Base-by-base conservation (phyloP, 64 coral and sea anemone species). In the Actinia equina region DNA sequence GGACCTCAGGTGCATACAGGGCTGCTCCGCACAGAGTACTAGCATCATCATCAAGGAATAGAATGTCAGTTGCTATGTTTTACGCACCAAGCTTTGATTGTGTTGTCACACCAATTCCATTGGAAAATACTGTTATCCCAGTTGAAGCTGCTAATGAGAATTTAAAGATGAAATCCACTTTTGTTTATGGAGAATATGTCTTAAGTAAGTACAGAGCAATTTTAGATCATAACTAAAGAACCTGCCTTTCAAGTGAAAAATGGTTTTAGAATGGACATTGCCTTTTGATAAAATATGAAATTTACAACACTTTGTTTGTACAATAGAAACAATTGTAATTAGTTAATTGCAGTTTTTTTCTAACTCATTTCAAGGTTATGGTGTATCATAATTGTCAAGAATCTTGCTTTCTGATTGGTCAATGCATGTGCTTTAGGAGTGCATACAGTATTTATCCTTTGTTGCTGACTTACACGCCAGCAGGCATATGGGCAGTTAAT, bases 21-120 rank as follows among this genome's bases (percentile, higher is more conserved):
- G 85, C 94, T 45, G 45, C 58, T 54, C 84, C 78, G 6, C 94
- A 97, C 43, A 71, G 91, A 23, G 94, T 90, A 5, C 90, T 84
- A 80, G 59, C 71, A 11, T 97, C 94, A 43, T 14, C 81, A 59
- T 80, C 86, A 0, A 53, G 54, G 17, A 60, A 88, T 27, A 84
- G 93, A 22, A 71, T 91, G 77, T 94, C 93, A 55, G 82, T 91
- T 78, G 89, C 89, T 44, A 80, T 91, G 85, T 94, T 94, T 85
- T 80, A 91, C 59, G 89, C 88, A 7, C 93, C 93, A 67, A 90
- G 89, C 6, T 90, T 91, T 76, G 85, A 91, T 49, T 65, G 85
- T 57, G 18, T 94, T 43, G 46, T 94, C 20, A 61, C 56, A 41
- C 77, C 77, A 67, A 70, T 90, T 53, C 52, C 92, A 51, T 17